A percentile compares a stretch with the other conserved stretches of the same genome.
These are phyloP conservation scores for Xylota segnis DNA, from an alignment of 2,888 invertebrate genomes.

Conservation along the genomic window DNA sequence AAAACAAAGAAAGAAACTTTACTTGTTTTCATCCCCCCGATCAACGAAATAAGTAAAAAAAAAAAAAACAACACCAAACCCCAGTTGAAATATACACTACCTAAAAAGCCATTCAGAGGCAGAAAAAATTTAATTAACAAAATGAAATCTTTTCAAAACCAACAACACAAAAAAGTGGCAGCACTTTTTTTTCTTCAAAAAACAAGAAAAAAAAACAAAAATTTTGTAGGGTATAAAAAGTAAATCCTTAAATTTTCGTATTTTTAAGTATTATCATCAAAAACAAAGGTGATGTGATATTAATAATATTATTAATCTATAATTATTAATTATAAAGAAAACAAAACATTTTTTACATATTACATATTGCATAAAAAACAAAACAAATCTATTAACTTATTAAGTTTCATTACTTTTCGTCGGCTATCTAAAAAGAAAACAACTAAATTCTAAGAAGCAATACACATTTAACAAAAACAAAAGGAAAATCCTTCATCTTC, in stretches of 20 bases:
- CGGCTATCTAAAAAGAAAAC: slow-evolving; percentile 61
- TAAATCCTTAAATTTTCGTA: slow-evolving; percentile 75
- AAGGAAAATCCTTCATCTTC: slow-evolving; percentile 53
- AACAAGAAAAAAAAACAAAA: slow-evolving; percentile 39
- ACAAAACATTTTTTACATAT: slow-evolving; percentile 73
- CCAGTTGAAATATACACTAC: slow-evolving; percentile 64
- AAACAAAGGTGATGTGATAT: slow-evolving; percentile 84
- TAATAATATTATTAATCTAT: slow-evolving; percentile 80
- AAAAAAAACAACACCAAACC: slow-evolving; percentile 50
- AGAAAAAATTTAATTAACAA: slow-evolving; percentile 66
- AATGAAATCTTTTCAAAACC: slow-evolving; percentile 69
- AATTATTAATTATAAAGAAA: slow-evolving; percentile 71
- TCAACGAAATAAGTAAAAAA: slow-evolving; percentile 67
- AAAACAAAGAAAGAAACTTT: slow-evolving; percentile 62
- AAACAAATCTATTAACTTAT: slow-evolving; percentile 72
- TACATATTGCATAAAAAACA: slow-evolving; percentile 77
- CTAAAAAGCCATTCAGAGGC: slow-evolving; percentile 77
- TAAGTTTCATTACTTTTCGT: slow-evolving; percentile 76
- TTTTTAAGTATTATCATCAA: slow-evolving; percentile 79
- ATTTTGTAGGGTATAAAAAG: slow-evolving; percentile 66
- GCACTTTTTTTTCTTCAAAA: slow-evolving; percentile 59
- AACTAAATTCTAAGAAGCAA: slow-evolving; percentile 76
- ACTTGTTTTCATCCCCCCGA: slow-evolving; percentile 75
- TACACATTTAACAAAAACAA: slow-evolving; percentile 75
- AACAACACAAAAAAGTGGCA: slow-evolving; percentile 67